Evolutionary conservation across 2,113 vertebrate species (phyloP).

Genomic region (Chroicocephalus ridibundus): DNA sequence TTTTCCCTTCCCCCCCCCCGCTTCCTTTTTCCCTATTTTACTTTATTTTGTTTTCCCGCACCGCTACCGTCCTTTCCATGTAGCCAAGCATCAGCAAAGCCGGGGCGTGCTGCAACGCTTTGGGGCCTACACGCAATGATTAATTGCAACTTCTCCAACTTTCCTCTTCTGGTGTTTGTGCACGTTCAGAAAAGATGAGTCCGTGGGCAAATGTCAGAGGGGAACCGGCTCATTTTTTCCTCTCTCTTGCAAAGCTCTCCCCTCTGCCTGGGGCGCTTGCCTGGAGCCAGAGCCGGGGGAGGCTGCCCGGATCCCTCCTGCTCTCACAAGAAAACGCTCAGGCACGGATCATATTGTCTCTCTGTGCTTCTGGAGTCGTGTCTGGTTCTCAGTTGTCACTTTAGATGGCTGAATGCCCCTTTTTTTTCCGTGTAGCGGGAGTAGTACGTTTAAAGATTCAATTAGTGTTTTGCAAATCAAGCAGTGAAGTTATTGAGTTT

Average conservation of each 20-base stretch:
- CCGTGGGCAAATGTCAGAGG: constrained; percentile 8
- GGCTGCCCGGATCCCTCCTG: background rate
- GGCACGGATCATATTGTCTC: constrained; percentile 9
- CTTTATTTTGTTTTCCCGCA: background rate
- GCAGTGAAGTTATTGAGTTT: constrained; percentile 37
- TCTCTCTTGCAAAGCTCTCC: background rate
- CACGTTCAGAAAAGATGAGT: background rate
- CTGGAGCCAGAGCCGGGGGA: background rate
- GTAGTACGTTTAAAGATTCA: constrained; percentile 24
- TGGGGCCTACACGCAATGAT: constrained; percentile 13
- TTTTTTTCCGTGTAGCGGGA: constrained; percentile 18
- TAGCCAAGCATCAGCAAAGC: background rate
- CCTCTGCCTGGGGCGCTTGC: background rate
- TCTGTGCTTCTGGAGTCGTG: constrained; percentile 28
- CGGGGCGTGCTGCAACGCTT: background rate
- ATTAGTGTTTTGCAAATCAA: constrained; percentile 35
- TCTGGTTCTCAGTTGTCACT: constrained; percentile 45
- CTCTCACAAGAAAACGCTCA: background rate
- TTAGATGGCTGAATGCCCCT: background rate
- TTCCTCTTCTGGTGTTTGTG: background rate
- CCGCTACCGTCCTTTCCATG: background rate
- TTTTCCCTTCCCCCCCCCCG: too few species aligned
- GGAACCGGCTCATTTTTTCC: background rate
- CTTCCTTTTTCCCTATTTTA: background rate
- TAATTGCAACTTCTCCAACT: constrained; percentile 6